phyloP scores from a whole-genome alignment of 2,797 vertebrate genomes.

The Leptoclinus maculatus region DNA sequence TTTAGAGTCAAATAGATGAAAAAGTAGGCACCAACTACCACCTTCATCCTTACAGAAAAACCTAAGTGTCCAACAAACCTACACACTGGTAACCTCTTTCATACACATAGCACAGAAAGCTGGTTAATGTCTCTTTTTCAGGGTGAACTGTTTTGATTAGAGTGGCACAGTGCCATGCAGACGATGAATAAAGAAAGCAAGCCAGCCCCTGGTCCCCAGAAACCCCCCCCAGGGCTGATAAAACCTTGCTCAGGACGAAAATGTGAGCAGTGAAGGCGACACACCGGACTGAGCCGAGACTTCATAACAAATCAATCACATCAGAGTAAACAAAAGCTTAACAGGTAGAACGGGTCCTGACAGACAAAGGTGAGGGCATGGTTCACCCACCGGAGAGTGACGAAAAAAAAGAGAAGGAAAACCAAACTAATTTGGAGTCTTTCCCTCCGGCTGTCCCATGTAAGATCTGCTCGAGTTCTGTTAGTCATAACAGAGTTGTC shows the following conservation, averaged over 20 bases:
- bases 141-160: conserved; percentile 29
- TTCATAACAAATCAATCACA: conserved; percentile 59
- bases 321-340: conserved; percentile 45
- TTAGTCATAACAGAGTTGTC: conserved; percentile 61
- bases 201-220: background rate
- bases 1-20: background rate
- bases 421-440: conserved; percentile 11
- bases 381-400: conserved; percentile 25
- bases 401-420: background rate
- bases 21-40: conserved; percentile 10
- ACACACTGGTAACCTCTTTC: background rate
- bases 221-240: conserved; percentile 31
- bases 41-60: background rate
- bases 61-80: conserved; percentile 17
- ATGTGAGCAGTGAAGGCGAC: conserved; percentile 18
- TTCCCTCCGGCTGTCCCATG: conserved; percentile 34
- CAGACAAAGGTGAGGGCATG: conserved; percentile 21
- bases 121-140: background rate
- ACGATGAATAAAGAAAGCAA: conserved; percentile 10
- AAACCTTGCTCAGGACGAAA: conserved; percentile 19
- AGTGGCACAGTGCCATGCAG: background rate
- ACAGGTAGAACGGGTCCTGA: conserved; percentile 31
- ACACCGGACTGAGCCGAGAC: conserved; percentile 4
- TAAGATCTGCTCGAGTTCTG: conserved; percentile 16
- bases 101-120: background rate